Conservation (phyloP, 2,888 invertebrate species). For the Drosophila gaucha region DNA sequence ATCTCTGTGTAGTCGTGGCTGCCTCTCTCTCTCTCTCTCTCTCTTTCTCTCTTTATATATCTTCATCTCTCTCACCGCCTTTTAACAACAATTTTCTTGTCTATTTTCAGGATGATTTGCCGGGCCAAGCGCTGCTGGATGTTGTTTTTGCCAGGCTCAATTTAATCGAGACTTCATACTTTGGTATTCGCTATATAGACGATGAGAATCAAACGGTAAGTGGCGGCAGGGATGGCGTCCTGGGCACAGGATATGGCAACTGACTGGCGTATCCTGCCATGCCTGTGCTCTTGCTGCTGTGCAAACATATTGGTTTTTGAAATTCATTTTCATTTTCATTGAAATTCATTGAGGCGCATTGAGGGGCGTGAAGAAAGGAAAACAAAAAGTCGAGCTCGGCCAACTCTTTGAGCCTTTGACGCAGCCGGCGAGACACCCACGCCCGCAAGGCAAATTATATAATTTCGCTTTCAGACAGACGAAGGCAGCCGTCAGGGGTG, state of each 20-base stretch:
- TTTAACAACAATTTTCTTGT: conserved; percentile 77
- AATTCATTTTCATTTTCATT: conserved; percentile 81
- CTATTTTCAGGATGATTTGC: conserved; percentile 92
- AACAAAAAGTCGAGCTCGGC: conserved; percentile 36
- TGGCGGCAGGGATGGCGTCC: conserved; percentile 37
- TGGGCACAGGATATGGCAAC: conserved; percentile 36
- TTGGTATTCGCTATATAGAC: conserved; percentile 96
- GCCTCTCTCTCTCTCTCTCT: conserved; percentile 7
- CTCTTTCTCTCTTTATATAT: neutral
- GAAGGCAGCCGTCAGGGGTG: neutral
- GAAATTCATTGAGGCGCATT: conserved; percentile 76
- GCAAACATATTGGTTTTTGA: conserved; percentile 75
- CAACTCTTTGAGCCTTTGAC: conserved; percentile 62
- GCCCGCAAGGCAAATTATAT: conserved; percentile 63
- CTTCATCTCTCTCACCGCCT: conserved; percentile 28
- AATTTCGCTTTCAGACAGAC: conserved; percentile 70
- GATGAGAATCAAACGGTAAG: conserved; percentile 97
- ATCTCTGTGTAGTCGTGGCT: neutral
- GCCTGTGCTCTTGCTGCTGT: conserved; percentile 30
- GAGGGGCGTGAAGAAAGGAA: conserved; percentile 52
- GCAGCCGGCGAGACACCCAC: conserved; percentile 48
- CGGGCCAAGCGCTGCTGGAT: conserved; percentile 95
- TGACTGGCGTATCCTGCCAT: conserved; percentile 44
- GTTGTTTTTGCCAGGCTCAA: conserved; percentile 96
- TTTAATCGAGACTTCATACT: conserved; percentile 97